Conservation (phyloP, 2,113 vertebrate species). For the Hepsetus odoe region DNA sequence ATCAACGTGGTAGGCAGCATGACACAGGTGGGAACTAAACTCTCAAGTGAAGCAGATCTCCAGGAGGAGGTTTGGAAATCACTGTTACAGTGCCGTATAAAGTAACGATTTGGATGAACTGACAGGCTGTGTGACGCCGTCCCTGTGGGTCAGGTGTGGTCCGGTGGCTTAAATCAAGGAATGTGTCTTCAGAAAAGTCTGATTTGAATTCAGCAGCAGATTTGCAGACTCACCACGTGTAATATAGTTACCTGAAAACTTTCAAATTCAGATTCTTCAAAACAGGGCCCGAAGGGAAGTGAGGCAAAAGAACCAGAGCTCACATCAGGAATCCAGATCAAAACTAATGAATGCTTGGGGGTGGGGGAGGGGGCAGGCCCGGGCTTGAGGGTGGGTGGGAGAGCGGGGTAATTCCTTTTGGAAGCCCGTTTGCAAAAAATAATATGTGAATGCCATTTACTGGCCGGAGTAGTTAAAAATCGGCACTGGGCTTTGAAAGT, state of each 20-base stretch:
- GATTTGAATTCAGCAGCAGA: too few species aligned
- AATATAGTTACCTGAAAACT: conserved; percentile 1
- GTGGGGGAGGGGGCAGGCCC: conserved; percentile 54
- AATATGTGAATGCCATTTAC: conserved; percentile 68
- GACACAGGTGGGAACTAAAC: too few species aligned
- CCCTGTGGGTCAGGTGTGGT: too few species aligned
- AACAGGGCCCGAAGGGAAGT: conserved; percentile 18
- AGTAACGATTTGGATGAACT: too few species aligned
- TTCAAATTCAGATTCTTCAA: neutral
- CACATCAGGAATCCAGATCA: conserved; percentile 59
- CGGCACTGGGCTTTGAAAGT: conserved; percentile 57
- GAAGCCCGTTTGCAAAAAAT: conserved; percentile 58
- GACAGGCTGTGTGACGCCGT: too few species aligned
- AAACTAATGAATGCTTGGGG: conserved; percentile 59
- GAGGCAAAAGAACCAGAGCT: conserved; percentile 37
- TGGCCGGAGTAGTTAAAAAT: conserved; percentile 60
- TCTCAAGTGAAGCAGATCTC: too few species aligned
- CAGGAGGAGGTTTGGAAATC: too few species aligned
- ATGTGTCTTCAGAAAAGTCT: too few species aligned
- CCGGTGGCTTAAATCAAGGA: too few species aligned
- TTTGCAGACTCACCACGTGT: neutral
- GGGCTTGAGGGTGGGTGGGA: conserved; percentile 54
- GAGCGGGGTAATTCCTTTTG: conserved; percentile 65
- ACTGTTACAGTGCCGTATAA: too few species aligned
- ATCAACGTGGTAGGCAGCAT: too few species aligned